Percentiles rank a stretch among this genome's conserved stretches.
Evolutionary conservation across 2,888 invertebrate species (phyloP).

Genomic region (Antheraea yamamai): DNA sequence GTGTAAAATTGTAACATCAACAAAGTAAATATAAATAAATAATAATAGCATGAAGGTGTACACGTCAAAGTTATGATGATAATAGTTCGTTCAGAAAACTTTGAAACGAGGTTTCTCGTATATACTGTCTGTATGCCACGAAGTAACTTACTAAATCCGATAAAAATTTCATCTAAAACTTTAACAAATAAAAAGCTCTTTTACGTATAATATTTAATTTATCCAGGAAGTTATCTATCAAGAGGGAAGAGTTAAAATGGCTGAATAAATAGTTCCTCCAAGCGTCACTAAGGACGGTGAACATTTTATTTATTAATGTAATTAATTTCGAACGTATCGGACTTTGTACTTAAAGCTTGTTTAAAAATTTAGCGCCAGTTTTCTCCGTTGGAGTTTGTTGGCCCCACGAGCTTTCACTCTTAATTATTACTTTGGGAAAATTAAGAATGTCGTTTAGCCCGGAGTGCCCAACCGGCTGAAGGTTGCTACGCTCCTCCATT

Average conservation of each 20-base stretch:
- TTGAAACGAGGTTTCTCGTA: not conserved
- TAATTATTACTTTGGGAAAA: constrained; percentile 83
- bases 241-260: constrained; percentile 18
- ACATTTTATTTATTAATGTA: constrained; percentile 72
- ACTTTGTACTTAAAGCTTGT: constrained; percentile 77
- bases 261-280: constrained; percentile 34
- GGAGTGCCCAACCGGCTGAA: constrained; percentile 71
- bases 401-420: constrained; percentile 78
- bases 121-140: not conserved
- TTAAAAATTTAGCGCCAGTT: constrained; percentile 78
- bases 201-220: constrained; percentile 7
- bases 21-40: not conserved
- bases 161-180: not conserved
- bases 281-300: constrained; percentile 40
- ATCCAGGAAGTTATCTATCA: constrained; percentile 5
- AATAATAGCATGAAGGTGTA: not conserved
- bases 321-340: constrained; percentile 76
- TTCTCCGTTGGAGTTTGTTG: constrained; percentile 59
- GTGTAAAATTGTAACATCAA: too few species aligned
- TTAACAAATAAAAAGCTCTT: not conserved
- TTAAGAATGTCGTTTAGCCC: constrained; percentile 81
- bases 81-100: not conserved
- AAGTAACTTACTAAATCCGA: not conserved
- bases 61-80: not conserved
- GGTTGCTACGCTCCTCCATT: constrained; percentile 73